Conservation (phyloP, 2,113 vertebrate genomes). For the Tachysurus fulvidraco region DNA sequence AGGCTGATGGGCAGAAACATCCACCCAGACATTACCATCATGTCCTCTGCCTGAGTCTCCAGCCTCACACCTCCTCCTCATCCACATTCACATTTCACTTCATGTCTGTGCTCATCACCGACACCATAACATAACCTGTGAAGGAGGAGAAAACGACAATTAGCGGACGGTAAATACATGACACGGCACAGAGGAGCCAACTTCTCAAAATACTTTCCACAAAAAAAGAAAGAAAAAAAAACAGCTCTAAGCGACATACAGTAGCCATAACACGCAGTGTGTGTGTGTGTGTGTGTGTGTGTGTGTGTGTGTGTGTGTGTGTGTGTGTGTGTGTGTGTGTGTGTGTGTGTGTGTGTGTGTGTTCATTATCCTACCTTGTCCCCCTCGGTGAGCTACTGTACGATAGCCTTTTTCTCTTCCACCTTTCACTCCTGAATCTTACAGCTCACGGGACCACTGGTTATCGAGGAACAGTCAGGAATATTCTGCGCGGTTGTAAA, state of each 20-base stretch:
- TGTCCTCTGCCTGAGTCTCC: conserved; percentile 63
- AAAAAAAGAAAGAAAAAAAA: conserved; percentile 12
- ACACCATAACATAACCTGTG: conserved; percentile 5
- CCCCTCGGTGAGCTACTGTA: conserved; percentile 6
- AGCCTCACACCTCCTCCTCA: conserved; percentile 66
- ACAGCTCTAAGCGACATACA: not conserved
- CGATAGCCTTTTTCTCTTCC: conserved; percentile 6
- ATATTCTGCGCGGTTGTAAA: not conserved
- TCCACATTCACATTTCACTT: conserved; percentile 69
- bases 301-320: not conserved
- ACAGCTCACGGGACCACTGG: not conserved
- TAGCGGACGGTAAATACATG: not conserved
- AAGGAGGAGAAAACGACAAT: not conserved
- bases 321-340: not conserved
- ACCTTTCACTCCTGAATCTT: conserved; percentile 22
- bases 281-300: not conserved
- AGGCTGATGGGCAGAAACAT: conserved; percentile 81
- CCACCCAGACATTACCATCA: conserved; percentile 79
- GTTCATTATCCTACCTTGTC: conserved; percentile 31
- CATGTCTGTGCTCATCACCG: conserved; percentile 20
- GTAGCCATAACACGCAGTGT: not conserved
- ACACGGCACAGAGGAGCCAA: not conserved
- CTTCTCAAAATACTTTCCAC: not conserved
- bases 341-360: not conserved
- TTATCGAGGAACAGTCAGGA: not conserved